Evolutionary conservation across 2,888 invertebrate species (phyloP), one percentile per base, ranked within the genome.

Genomic region (Criorhina ranunculi): DNA sequence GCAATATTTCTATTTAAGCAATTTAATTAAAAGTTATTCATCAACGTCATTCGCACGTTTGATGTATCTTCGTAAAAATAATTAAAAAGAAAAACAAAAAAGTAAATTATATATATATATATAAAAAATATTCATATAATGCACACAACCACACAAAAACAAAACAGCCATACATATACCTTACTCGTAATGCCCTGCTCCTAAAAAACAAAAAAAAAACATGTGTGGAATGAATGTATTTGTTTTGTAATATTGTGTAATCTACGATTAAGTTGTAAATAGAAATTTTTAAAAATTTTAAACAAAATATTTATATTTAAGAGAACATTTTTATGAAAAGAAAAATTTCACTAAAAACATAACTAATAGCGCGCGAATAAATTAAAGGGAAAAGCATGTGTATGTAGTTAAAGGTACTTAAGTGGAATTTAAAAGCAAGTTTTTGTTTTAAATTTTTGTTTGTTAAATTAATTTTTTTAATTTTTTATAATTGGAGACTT

Each of bases 1-100:
- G 87, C 87, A 87, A 87, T 86, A 87, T 86, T 86, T 86, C 55
- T 70, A 76, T 46, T 66, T 85, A 85, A 85, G 80, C 35, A 24
- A 79, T 69, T 75, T 78, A 46, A 73, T 35, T 55, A 24, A 55
- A 59, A 46, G 53, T 40, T 49, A 78, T 59, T 15, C 31, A 82
- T 51, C 64, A 59, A 81, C 51, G 62, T 75, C 46, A 29, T 19
- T 31, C 37, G 31, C 44, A 46, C 66, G 37, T 9, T 17, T 17
- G 59, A n/a, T 77, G 62, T 55, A 3, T 55, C 72, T 69, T 69
- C 53, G 37, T 55, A 81, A 77, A 81, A 77, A 76, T 5, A 46
- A 40, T 46, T 57, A 24, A 24, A 24, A 67, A 62, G 15, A 24
- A 24, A 67, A 62, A 15, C n/a, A 42, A 19, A n/a, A n/a, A n/a